Base-by-base conservation (phyloP, 2,113 vertebrate genomes). In the Arenaria interpres region DNA sequence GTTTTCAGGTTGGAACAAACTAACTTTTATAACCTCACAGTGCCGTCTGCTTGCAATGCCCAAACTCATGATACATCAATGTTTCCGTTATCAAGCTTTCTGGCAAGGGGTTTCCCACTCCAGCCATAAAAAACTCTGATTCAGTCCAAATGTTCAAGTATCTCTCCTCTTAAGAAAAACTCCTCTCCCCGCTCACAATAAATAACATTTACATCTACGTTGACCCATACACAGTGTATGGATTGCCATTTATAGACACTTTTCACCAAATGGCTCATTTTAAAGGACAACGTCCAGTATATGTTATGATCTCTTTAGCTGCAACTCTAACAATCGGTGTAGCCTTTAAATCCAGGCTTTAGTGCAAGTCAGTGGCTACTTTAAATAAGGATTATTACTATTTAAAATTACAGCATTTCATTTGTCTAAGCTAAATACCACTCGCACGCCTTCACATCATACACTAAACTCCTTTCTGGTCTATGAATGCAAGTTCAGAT, bases 101-200 rank as follows among this genome's bases (percentile, higher is more conserved):
- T 60, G 94, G 91, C 66, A 79, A 92, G 76, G 92, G 93, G 89
- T 68, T 97, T 97, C 97, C 96, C 96, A 87, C 60, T 25, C 53
- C 78, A 85, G 53, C 82, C n/a, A 28, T 24, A 80, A 73, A 96
- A 53, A 28, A 17, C 79, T 81, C 95, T 45, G 33, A 81, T 93
- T 96, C 83, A 57, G 23, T 73, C 51, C 60, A 80, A 68, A 83
- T 30, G 17, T 35, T 64, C 48, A 77, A 85, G 46, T 69, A 91
- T 82, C 88, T 93, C 81, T 71, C 8, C 45, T 20, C 73, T 35
- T 89, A 35, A 60, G 66, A 63, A 68, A 67, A 6, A 95, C 28
- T 46, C 63, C 43, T 72, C 73, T 84, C 68, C 30, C 41, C 33
- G 56, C 83, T 18, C 56, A 68, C 24, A 56, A 57, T 43, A 76